phyloP scores from a whole-genome alignment of 2,888 invertebrate species.

The Lycia hirtaria region DNA sequence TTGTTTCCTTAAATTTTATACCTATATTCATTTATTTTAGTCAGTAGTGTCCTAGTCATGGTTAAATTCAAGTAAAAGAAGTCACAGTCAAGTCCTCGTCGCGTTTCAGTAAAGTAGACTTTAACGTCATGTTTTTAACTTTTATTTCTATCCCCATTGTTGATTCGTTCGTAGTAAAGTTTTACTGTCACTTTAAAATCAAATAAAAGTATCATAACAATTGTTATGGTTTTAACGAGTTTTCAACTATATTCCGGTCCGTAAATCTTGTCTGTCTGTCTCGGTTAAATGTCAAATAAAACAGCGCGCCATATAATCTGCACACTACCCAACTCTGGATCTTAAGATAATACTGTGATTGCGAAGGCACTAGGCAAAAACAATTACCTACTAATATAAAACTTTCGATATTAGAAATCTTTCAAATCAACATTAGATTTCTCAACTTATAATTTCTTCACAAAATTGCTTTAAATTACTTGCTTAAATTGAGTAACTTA shows the following conservation, averaged over 20 bases:
- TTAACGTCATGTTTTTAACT: constrained; percentile 4
- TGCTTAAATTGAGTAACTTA: no score
- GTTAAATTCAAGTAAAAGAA: no score
- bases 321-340: no score
- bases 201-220: constrained; percentile 46
- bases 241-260: constrained; percentile 35
- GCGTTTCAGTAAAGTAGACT: not conserved
- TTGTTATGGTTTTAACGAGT: constrained; percentile 41
- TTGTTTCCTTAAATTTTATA: no score
- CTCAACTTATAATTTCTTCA: no score
- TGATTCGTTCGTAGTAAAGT: constrained; percentile 45
- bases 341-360: no score
- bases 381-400: not conserved
- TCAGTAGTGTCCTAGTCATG: no score
- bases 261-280: constrained; percentile 19
- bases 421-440: not conserved
- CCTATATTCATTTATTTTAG: no score
- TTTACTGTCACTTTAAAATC: constrained; percentile 58
- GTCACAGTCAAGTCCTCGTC: no score
- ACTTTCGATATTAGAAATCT: not conserved
- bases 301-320: not conserved
- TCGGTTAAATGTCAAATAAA: constrained; percentile 6
- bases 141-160: constrained; percentile 24
- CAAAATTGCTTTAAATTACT: no score
- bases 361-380: no score